Evolutionary conservation across 2,113 vertebrate species (phyloP), one percentile per base, ranked within the genome.

Genomic region (Podarcis raffonei): DNA sequence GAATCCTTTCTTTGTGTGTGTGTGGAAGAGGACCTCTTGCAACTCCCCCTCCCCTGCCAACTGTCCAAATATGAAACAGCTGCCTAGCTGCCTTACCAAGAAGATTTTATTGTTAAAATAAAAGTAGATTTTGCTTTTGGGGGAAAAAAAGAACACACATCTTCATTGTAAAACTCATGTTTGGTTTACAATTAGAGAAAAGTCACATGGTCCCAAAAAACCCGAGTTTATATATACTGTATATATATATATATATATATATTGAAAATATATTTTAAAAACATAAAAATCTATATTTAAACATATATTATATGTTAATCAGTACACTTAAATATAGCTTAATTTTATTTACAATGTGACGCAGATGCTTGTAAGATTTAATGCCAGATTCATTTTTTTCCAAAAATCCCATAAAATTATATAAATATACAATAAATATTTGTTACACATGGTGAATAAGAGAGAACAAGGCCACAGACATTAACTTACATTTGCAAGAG

Each of bases 401-500:
- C 91, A 97, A 97, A 95, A 96, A 18, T 84, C 87, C 87, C 97
- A 97, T 97, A 97, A 95, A 94, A 97, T 97, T 97, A 97, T 98
- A 98, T 97, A 98, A 97, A 98, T 98, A 98, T 97, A 98, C 97
- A 97, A 98, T 98, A 98, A 98, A 97, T 98, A 98, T 96, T 97
- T 97, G 96, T 97, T 98, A 97, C 97, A 97, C 97, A 97, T 97
- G 95, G 96, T 97, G 97, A 97, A 96, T 96, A 97, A 96, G 96
- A 97, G 96, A 98, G 96, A 98, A 97, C 97, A 97, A 97, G 96
- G 97, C 96, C 97, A 97, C 97, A 96, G 96, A 97, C 96, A 96
- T 96, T 96, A 97, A 97, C 96, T 97, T 97, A 97, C 96, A 97
- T 95, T 96, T 97, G 96, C 97, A 97, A 97, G 96, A 96, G 94